These are phyloP conservation scores for Ochlodes sylvanus DNA, from an alignment of 2,888 invertebrate species.

Conservation along the genomic window DNA sequence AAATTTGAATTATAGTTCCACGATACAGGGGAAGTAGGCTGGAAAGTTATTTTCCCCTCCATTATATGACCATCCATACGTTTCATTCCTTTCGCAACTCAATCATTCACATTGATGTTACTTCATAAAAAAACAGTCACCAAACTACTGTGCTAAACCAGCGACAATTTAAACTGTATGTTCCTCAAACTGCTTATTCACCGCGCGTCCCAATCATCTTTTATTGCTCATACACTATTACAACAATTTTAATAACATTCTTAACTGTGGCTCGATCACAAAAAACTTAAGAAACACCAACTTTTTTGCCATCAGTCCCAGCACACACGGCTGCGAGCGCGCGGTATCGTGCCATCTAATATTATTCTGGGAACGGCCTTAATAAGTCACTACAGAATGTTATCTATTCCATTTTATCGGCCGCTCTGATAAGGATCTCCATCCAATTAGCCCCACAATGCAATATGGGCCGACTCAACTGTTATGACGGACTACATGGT, in stretches of 20 bases:
- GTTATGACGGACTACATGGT: slow-evolving; percentile 66
- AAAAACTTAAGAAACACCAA: slow-evolving; percentile 26
- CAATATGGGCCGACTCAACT: slow-evolving; percentile 80
- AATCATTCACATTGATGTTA: no score
- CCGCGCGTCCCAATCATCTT: not conserved
- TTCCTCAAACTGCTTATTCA: not conserved
- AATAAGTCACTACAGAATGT: slow-evolving; percentile 86
- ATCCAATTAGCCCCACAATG: slow-evolving; percentile 85
- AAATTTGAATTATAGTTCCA: no score
- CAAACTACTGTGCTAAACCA: not conserved
- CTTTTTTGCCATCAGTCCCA: slow-evolving; percentile 59
- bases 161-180: not conserved
- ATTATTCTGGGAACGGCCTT: slow-evolving; percentile 86
- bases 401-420: slow-evolving; percentile 85
- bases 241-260: slow-evolving; percentile 34
- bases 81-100: no score
- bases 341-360: slow-evolving; percentile 83
- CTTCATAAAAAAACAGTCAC: no score
- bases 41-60: no score
- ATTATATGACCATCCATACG: no score
- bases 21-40: no score
- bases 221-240: slow-evolving; percentile 8
- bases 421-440: slow-evolving; percentile 77
- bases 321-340: slow-evolving; percentile 65
- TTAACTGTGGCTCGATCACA: slow-evolving; percentile 27